A percentile compares a stretch with the other conserved stretches of the same genome.
Conservation (phyloP, 2,797 vertebrate genomes). For the Poecilia velifera region DNA sequence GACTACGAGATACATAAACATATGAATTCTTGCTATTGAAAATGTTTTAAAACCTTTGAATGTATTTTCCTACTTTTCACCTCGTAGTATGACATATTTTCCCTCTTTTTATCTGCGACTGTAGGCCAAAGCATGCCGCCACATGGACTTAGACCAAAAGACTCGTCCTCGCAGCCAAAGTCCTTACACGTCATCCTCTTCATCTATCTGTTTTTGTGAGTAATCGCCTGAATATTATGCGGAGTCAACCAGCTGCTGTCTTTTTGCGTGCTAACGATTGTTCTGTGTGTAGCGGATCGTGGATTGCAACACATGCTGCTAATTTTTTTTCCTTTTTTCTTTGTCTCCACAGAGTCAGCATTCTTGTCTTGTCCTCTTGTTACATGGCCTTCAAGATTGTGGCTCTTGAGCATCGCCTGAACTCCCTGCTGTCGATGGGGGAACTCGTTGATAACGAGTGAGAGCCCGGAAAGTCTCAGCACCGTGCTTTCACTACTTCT, state of each 20-base stretch:
- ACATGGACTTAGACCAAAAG: constrained; percentile 58
- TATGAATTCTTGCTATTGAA: background rate
- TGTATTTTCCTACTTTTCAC: background rate
- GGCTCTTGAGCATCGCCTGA: constrained; percentile 87
- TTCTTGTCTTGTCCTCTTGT: constrained; percentile 90
- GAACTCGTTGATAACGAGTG: constrained; percentile 83
- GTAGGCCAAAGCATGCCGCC: constrained; percentile 68
- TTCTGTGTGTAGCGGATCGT: background rate
- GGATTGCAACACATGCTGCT: background rate
- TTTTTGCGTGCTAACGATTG: background rate
- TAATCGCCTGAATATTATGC: constrained; percentile 42
- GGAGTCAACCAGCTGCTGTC: background rate
- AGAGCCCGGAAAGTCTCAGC: constrained; percentile 42
- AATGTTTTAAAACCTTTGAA: background rate
- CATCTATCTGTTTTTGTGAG: constrained; percentile 91
- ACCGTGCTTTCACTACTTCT: background rate
- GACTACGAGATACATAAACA: background rate
- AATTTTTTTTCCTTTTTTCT: background rate
- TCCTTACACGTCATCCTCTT: constrained; percentile 85
- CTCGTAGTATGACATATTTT: background rate
- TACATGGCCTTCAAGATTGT: constrained; percentile 94
- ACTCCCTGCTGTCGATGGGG: constrained; percentile 80
- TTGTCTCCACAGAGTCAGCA: constrained; percentile 79
- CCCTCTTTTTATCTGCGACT: constrained; percentile 5
- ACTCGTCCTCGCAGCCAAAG: constrained; percentile 74